Evolutionary conservation across 2,113 vertebrate genomes (phyloP), one percentile per base, ranked within the genome.

Genomic region (Colistium nudipinnis): DNA sequence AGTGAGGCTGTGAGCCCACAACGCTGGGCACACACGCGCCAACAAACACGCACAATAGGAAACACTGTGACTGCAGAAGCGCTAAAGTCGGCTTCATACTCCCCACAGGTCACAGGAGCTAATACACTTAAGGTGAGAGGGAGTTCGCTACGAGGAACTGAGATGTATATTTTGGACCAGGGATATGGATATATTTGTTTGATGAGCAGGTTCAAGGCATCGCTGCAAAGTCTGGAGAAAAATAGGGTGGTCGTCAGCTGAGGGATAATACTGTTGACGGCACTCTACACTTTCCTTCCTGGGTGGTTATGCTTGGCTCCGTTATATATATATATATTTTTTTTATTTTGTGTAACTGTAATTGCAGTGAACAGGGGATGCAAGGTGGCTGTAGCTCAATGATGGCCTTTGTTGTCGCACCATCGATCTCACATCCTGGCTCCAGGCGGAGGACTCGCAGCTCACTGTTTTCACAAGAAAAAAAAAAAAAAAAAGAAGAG

Each of bases 21-120:
- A 89, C 81, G 5, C 79, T 70, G 22, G 88, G 91, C 86, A 86
- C 66, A 60, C 70, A 84, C 36, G 87, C 55, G 10, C 70, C 31
- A 12, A 81, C 31, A 4, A 88, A 69, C 67, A 83, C 85, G 43
- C 93, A 93, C 65, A n/a, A n/a, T n/a, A 97, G 89, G 8, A 96
- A 69, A 62, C 89, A 87, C 74, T 94, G 80, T 60, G 79, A 71
- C 54, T 78, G 91, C 3, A 94, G 79, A 83, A 88, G 74, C 74
- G 61, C 62, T 69, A 74, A 81, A 59, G 65, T 69, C 41, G 87
- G 80, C 88, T 78, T 88, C 88, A 90, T 88, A 88, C 88, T 90
- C 85, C 49, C 81, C 20, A 60, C 35, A 45, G 74, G 68, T 77
- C 41, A 65, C 67, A 60, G 52, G 53, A 70, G 72, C 75, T 24